Conservation (phyloP, 2,113 vertebrate species). For the Tetraodon nigroviridis region DNA sequence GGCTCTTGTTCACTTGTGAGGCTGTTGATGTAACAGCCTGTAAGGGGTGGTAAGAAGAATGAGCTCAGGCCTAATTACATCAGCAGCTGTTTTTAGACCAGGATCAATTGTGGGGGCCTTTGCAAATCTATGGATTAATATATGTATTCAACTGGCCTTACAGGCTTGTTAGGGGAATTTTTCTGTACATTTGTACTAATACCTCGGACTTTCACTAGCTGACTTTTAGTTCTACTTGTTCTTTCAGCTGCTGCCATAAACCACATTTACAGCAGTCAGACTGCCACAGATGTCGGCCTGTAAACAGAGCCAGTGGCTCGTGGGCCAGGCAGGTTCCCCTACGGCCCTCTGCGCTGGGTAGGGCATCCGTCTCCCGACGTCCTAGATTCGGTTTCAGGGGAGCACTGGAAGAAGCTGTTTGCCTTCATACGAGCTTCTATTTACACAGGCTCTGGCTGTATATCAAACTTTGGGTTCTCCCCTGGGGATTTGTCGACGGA, state of each 20-base stretch:
- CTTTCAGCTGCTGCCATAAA: slow-evolving; percentile 34
- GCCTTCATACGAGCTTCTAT: slow-evolving; percentile 59
- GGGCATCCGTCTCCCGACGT: slow-evolving; percentile 18
- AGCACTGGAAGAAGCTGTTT: slow-evolving; percentile 49
- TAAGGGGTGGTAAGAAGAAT: neutral
- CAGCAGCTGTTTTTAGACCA: neutral
- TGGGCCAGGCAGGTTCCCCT: slow-evolving; percentile 18
- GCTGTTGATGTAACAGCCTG: slow-evolving; percentile 1
- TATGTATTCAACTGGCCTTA: slow-evolving; percentile 1
- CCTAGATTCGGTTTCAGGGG: slow-evolving; percentile 60
- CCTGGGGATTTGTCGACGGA: slow-evolving; percentile 36
- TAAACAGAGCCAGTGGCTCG: slow-evolving; percentile 43
- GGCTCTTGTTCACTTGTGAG: slow-evolving; percentile 7
- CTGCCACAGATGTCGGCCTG: slow-evolving; percentile 16
- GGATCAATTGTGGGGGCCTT: slow-evolving; percentile 1
- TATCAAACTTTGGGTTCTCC: slow-evolving; percentile 45
- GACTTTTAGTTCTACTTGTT: slow-evolving; percentile 27
- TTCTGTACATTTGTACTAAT: neutral
- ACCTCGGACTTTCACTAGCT: slow-evolving; percentile 40
- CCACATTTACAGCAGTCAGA: slow-evolving; percentile 17
- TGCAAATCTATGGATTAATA: slow-evolving; percentile 10
- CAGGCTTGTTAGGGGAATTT: slow-evolving; percentile 11
- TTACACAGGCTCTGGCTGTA: slow-evolving; percentile 61
- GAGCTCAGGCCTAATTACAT: slow-evolving; percentile 4
- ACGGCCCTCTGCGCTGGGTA: slow-evolving; percentile 5